Percentiles rank a stretch among this genome's conserved stretches.
Evolutionary conservation across 2,797 vertebrate species (phyloP).

Genomic region (Falco naumanni): DNA sequence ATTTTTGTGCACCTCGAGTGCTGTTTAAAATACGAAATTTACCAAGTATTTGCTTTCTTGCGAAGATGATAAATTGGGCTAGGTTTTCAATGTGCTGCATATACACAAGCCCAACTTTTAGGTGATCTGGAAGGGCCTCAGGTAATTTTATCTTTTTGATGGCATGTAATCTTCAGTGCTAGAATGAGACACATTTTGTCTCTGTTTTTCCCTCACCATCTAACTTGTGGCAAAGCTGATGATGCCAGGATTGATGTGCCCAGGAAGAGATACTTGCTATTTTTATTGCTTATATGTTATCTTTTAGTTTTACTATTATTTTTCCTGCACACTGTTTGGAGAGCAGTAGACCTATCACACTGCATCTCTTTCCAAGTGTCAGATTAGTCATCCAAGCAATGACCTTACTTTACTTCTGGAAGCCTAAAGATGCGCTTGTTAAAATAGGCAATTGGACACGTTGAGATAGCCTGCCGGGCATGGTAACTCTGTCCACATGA

Average conservation of each 20-base stretch:
- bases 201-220: conserved; percentile 39
- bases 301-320: conserved; percentile 64
- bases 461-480: conserved; percentile 1
- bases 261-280: conserved; percentile 45
- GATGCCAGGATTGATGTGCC: conserved; percentile 52
- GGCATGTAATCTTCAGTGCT: conserved; percentile 62
- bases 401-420: conserved; percentile 39
- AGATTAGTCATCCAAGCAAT: conserved; percentile 59
- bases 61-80: conserved; percentile 50
- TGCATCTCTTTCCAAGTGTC: conserved; percentile 40
- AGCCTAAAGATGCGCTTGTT: conserved; percentile 52
- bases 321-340: conserved; percentile 35
- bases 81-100: conserved; percentile 40
- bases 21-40: conserved; percentile 61
- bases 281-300: conserved; percentile 66
- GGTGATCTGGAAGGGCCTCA: conserved; percentile 28
- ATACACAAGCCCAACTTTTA: conserved; percentile 43
- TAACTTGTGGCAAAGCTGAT: conserved; percentile 35
- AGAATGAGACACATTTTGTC: conserved; percentile 59
- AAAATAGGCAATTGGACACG: conserved; percentile 39
- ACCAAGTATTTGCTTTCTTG: conserved; percentile 38
- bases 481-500: background rate
- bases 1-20: conserved; percentile 26
- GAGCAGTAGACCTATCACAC: conserved; percentile 35
- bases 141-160: conserved; percentile 66